Base-by-base conservation (phyloP, 2,113 vertebrate species). In the Coreoperca whiteheadi region DNA sequence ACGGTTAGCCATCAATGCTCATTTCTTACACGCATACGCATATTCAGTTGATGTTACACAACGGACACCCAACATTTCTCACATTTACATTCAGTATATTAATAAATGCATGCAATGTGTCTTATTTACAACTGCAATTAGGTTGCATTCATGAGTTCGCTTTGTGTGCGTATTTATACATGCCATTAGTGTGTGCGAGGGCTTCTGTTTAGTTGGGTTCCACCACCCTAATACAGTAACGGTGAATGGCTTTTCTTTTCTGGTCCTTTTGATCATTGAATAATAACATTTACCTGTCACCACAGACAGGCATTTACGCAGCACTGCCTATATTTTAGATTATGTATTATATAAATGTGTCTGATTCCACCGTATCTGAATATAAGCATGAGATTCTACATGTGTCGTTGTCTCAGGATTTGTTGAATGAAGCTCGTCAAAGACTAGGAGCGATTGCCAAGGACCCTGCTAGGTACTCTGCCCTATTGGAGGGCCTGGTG, bases 401-500 rank as follows among this genome's bases (percentile, higher is more conserved):
- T 46, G 10, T 30, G 74, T 74, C 32, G 77, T 50, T 85, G 32
- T 91, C 39, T 37, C 79, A 99, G 98, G 98, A 98, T 88, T 91
- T 99, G 86, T 92, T 99, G 81, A 96, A 87, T 41, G 98, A 99
- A 87, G 96, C 98, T 57, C 97, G 96, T 87, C 94, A 95, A 88
- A 96, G 96, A 87, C 96, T 99, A 87, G 89, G 94, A 76, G 96
- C 95, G 68, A 95, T 97, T 64, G 96, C 96, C n/a, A 97, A 96
- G 89, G 97, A 99, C 83, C 76, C 95, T 34, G 87, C 91, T 23
- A 95, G 90, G 82, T 99, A 99, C 94, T 94, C 96, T 21, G 84
- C 83, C 8, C 89, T 99, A 69, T 89, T 99, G 90, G 97, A 98
- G 1, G 98, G 98, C 51, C 95, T 99, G 32, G 87, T 99, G 66